Base-by-base conservation (phyloP, 2,888 invertebrate genomes). In the Drepanosiphum platanoidis region DNA sequence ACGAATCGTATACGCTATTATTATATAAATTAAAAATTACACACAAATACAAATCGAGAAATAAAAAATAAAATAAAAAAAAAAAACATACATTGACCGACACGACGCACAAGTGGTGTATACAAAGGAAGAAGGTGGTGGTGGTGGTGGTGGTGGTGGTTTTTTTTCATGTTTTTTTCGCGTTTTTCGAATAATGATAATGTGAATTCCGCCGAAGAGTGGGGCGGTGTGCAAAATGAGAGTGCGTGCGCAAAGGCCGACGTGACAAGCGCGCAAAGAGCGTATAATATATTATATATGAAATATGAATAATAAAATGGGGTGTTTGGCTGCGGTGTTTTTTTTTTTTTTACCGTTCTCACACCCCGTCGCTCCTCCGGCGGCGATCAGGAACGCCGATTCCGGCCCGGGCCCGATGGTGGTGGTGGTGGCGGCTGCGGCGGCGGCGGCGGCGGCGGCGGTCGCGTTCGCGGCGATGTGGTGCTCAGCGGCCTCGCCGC, bases 401-500 rank as follows among this genome's bases (percentile, higher is more conserved):
- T 82, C 81, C 61, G 81, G 81, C 0, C 81, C 81, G 0, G 71
- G 61, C 0, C 81, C 81, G 13, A 82, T 82, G n/a, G 58, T 61
- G 22, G 82, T 64, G 9, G 61, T 46, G 42, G 39, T 2, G 4
- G 39, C 2, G 9, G 9, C 1, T 36, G 71, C 61, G 39, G 1
- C 39, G 72, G 0, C 11, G 4, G 0, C 42, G 11, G 42, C 46
- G 42, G 32, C 4, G n/a, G 5, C 42, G 42, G 22, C 18, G 52
- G 80, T 71, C 30, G 7, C 36, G 71, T 58, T 61, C 0, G 0
- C 8, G 11, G 0, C 58, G 68, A 5, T 15, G 32, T 32, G 32
- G 18, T 64, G 72, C 1, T 9, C 61, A 1, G 27, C n/a, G 18
- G 2, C 15, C 15, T 58, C 66, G 22, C 30, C 36, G 5, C 58